phyloP scores from a whole-genome alignment of 2,797 vertebrate genomes.

The Artibeus lituratus region DNA sequence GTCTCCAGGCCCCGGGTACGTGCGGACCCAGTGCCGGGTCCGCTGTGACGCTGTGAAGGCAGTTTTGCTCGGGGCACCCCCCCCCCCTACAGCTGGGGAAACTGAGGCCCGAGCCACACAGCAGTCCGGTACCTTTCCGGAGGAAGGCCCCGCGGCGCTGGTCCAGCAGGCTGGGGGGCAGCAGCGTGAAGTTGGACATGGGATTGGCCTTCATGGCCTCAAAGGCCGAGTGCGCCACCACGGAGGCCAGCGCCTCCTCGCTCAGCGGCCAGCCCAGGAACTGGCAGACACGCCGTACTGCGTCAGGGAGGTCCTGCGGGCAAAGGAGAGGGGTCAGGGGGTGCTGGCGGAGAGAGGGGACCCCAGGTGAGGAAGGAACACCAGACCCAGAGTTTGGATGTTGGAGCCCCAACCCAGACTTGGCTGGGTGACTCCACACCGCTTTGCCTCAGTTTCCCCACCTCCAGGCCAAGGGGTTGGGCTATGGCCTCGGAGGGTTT shows the following conservation, averaged over 20 bases:
- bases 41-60: not conserved
- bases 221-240: constrained; percentile 84
- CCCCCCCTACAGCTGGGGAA: rapidly evolving
- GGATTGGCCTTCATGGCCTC: constrained; percentile 85
- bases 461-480: not conserved
- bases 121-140: constrained; percentile 85
- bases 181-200: constrained; percentile 90
- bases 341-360: constrained; percentile 50
- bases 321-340: not conserved
- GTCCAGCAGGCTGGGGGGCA: constrained; percentile 85
- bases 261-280: constrained; percentile 85
- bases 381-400: not conserved
- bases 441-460: constrained; percentile 20
- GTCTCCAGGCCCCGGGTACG: rapidly evolving
- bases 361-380: constrained; percentile 69
- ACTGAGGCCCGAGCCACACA: not conserved
- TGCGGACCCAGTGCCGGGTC: too few relatives aligned
- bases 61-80: not conserved
- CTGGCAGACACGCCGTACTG: constrained; percentile 75
- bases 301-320: constrained; percentile 83
- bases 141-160: constrained; percentile 83
- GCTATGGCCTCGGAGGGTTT: not conserved
- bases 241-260: constrained; percentile 79
- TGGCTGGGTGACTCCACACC: not conserved
- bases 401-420: not conserved